Evolutionary conservation across 2,113 vertebrate species (phyloP).

Genomic region (Perognathus longimembris): DNA sequence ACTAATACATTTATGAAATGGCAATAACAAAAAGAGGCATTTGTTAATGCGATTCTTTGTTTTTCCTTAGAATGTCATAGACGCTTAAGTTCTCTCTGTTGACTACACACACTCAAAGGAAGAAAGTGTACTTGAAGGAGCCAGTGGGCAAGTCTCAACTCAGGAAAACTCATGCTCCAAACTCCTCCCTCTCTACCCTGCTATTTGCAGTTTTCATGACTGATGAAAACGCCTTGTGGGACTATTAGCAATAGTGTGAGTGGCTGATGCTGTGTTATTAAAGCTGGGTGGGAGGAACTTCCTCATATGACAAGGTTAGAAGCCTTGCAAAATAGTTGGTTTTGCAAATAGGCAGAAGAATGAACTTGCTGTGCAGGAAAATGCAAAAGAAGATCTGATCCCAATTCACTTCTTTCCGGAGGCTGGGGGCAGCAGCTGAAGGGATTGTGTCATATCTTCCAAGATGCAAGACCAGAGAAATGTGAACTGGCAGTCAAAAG

Average conservation of each 20-base stretch:
- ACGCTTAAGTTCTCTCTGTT: conserved; percentile 53
- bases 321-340: conserved; percentile 72
- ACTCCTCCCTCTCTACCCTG: conserved; percentile 79
- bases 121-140: conserved; percentile 68
- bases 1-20: conserved; percentile 68
- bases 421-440: background rate
- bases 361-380: background rate
- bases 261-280: conserved; percentile 65
- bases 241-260: conserved; percentile 64
- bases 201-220: conserved; percentile 53
- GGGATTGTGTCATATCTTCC: conserved; percentile 53
- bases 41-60: conserved; percentile 71
- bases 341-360: conserved; percentile 49
- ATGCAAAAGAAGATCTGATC: conserved; percentile 37
- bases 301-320: conserved; percentile 63
- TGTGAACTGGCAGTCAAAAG: conserved; percentile 39
- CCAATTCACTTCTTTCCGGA: background rate
- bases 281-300: conserved; percentile 51
- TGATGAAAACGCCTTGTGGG: conserved; percentile 54
- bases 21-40: conserved; percentile 61
- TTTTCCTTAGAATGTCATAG: conserved; percentile 35
- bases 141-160: conserved; percentile 75
- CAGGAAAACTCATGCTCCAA: conserved; percentile 54
- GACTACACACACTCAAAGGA: conserved; percentile 53
- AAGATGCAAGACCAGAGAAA: conserved; percentile 60